These are phyloP conservation scores for Scaptomyza caliginosa DNA, from an alignment of 2,888 invertebrate genomes.

Conservation along the genomic window DNA sequence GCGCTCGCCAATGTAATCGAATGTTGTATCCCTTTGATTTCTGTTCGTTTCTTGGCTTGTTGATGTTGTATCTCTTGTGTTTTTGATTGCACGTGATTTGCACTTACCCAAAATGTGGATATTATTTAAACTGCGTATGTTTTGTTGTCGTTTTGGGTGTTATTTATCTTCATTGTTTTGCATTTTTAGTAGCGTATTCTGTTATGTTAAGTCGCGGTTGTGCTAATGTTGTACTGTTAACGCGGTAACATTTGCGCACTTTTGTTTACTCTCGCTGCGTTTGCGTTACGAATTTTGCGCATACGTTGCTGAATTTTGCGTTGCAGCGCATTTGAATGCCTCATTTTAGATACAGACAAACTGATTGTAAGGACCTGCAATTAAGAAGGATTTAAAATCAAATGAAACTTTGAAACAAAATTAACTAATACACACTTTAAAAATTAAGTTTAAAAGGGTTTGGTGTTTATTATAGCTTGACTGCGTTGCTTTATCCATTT, in stretches of 20 bases:
- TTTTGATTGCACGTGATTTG: neutral
- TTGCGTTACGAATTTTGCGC: slow-evolving; percentile 2
- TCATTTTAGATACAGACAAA: neutral
- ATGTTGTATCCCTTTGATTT: slow-evolving; percentile 9
- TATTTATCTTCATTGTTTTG: slow-evolving; percentile 52
- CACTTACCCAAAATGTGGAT: slow-evolving; percentile 36
- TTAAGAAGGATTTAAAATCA: too few relatives aligned
- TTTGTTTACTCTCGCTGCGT: slow-evolving; percentile 19
- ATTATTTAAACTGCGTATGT: slow-evolving; percentile 33
- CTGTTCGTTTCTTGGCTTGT: neutral
- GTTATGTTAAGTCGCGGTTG: slow-evolving; percentile 39
- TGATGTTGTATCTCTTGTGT: neutral
- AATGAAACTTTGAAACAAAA: too few relatives aligned
- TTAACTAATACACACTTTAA: neutral
- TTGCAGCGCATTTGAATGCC: neutral
- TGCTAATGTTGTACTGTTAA: slow-evolving; percentile 21
- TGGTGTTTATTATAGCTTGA: neutral
- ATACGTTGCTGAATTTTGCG: slow-evolving; percentile 3
- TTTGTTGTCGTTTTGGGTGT: slow-evolving; percentile 35
- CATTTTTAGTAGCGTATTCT: slow-evolving; percentile 36
- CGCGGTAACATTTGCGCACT: slow-evolving; percentile 27
- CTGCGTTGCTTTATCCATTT: neutral
- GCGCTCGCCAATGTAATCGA: slow-evolving; percentile 44
- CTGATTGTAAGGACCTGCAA: too few relatives aligned
- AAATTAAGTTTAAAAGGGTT: neutral